Evolutionary conservation across 2,888 invertebrate species (phyloP).

Genomic region (Hirtodrosophila alboralis): DNA sequence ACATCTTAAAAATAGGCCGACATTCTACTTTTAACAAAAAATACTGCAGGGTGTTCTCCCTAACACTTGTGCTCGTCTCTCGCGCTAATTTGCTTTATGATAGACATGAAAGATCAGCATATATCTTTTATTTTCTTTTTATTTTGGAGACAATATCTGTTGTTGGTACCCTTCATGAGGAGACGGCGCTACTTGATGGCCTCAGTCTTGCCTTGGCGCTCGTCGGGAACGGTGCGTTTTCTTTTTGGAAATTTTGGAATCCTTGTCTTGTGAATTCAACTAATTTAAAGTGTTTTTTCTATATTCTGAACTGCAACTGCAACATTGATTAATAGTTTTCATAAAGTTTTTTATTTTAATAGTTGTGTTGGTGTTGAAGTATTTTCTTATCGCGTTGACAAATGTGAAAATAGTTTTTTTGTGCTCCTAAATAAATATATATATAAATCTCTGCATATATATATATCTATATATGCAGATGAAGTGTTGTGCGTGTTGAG

Average conservation of each 20-base stretch:
- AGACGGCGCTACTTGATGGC: conserved; percentile 18
- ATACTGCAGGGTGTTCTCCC: conserved; percentile 8
- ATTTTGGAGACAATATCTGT: conserved; percentile 62
- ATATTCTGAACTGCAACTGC: conserved; percentile 12
- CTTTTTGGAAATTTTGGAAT: conserved; percentile 15
- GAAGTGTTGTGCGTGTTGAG: conserved; percentile 29
- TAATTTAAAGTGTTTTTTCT: no score
- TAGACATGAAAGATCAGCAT: conserved; percentile 67
- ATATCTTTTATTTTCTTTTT: conserved; percentile 27
- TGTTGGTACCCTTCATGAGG: conserved; percentile 61
- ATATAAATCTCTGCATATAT: conserved; percentile 4
- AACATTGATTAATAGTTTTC: conserved; percentile 26
- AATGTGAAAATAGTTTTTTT: conserved; percentile 27
- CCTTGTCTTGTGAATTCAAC: conserved; percentile 17
- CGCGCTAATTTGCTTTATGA: conserved; percentile 76
- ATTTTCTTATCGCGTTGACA: conserved; percentile 24
- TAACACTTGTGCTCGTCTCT: conserved; percentile 64
- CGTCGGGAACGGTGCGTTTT: conserved; percentile 69
- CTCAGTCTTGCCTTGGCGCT: conserved; percentile 68
- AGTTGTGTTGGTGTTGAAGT: conserved; percentile 19
- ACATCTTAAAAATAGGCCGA: conserved; percentile 47
- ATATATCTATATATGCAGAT: conserved; percentile 31
- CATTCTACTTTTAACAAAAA: conserved; percentile 25
- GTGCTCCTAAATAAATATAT: conserved; percentile 8
- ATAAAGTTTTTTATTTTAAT: conserved; percentile 15